A percentile compares a stretch with the other conserved stretches of the same genome.
Evolutionary conservation across 1,140 invertebrate species (phyloP).

Genomic region (Pararge aegeria): DNA sequence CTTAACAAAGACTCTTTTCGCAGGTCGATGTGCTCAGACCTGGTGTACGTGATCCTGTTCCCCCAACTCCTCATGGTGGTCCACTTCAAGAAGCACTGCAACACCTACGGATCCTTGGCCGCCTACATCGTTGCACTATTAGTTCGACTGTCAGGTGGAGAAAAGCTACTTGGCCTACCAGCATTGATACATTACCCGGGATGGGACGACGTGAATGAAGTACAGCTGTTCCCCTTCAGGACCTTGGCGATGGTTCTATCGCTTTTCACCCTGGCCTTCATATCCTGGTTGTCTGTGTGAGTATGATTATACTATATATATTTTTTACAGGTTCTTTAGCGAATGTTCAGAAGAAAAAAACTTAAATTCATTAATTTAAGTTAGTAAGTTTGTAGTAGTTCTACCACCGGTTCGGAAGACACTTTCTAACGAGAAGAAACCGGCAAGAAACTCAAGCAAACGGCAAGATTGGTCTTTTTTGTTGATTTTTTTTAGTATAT

Average conservation of each 20-base stretch:
- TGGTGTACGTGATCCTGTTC: slow-evolving; percentile 98
- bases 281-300: slow-evolving; percentile 90
- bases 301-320: too few species aligned
- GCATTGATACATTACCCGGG: slow-evolving; percentile 94
- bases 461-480: too few species aligned
- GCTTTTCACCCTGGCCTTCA: slow-evolving; percentile 86
- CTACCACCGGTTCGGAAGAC: too few species aligned
- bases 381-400: too few species aligned
- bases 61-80: slow-evolving; percentile 99
- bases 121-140: slow-evolving; percentile 94
- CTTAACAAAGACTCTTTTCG: slow-evolving; percentile 3
- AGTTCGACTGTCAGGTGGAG: slow-evolving; percentile 92
- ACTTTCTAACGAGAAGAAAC: too few species aligned
- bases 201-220: slow-evolving; percentile 85
- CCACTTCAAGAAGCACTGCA: slow-evolving; percentile 95
- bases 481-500: too few species aligned
- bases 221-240: slow-evolving; percentile 93
- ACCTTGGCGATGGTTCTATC: slow-evolving; percentile 94
- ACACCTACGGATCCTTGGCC: slow-evolving; percentile 97
- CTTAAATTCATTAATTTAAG: too few species aligned
- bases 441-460: too few species aligned
- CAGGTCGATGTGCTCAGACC: slow-evolving; percentile 97
- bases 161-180: slow-evolving; percentile 90
- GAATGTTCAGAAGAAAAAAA: neutral
- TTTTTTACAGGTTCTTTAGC: too few species aligned